Conservation (phyloP, 2,888 invertebrate species). For the Antitype chi region DNA sequence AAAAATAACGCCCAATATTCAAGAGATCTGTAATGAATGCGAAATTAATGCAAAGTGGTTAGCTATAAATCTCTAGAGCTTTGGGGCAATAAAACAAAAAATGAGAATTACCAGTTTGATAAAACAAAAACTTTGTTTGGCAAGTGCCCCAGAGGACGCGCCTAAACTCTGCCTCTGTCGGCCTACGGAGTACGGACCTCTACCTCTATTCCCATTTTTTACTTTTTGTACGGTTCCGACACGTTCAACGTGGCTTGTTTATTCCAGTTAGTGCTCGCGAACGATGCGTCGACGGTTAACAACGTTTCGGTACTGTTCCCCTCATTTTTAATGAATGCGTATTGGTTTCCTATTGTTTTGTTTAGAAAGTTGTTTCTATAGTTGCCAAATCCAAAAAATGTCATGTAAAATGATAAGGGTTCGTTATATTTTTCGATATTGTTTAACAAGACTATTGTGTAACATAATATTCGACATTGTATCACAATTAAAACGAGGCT, state of each 20-base stretch:
- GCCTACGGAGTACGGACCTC: slow-evolving; percentile 65
- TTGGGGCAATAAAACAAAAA: slow-evolving; percentile 89
- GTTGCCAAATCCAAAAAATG: slow-evolving; percentile 26
- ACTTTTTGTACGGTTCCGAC: slow-evolving; percentile 72
- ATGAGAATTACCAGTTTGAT: slow-evolving; percentile 88
- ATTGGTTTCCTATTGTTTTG: slow-evolving; percentile 39
- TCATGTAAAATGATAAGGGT: slow-evolving; percentile 21
- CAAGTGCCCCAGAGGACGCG: slow-evolving; percentile 83
- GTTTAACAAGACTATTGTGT: slow-evolving; percentile 16
- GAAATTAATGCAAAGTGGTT: slow-evolving; percentile 89
- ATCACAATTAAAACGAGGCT: slow-evolving; percentile 30
- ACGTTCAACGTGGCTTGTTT: slow-evolving; percentile 69
- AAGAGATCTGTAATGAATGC: slow-evolving; percentile 87
- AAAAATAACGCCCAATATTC: slow-evolving; percentile 81
- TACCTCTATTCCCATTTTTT: slow-evolving; percentile 77
- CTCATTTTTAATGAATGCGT: slow-evolving; percentile 39
- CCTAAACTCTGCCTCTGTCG: slow-evolving; percentile 72
- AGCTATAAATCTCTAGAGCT: slow-evolving; percentile 87
- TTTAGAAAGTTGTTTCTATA: slow-evolving; percentile 18
- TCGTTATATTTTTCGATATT: slow-evolving; percentile 14
- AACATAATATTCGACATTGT: slow-evolving; percentile 10
- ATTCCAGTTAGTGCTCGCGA: slow-evolving; percentile 52
- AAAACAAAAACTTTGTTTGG: slow-evolving; percentile 88
- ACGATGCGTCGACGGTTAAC: slow-evolving; percentile 34
- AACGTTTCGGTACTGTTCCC: slow-evolving; percentile 17